Base-by-base conservation (phyloP, 2,888 invertebrate species). In the Antitype chi region DNA sequence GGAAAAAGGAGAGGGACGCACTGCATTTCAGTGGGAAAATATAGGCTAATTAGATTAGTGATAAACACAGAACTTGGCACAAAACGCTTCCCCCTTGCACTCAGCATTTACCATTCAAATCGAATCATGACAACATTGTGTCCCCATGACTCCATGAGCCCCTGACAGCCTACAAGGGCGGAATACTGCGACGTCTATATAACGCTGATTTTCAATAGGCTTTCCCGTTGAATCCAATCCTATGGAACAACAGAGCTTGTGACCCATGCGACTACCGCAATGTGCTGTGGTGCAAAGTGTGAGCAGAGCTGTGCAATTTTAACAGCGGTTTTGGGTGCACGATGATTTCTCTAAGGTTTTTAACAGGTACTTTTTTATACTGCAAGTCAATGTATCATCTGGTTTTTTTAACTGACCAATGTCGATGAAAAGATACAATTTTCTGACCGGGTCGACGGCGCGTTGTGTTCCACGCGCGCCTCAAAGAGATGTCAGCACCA, bases 131-230 rank as follows among this genome's bases (percentile, higher is more conserved):
- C 11, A 13, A 43, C 53, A 85, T 69, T 77, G 78, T 82, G 1
- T 49, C n/a, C 15, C 13, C 47, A 52, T 69, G 49, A 69, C 74
- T 70, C n/a, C 55, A 59, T 7, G 38, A 55, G 53, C 53, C 28
- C 15, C 49, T 13, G 9, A 32, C 20, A 25, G 52, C 11, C 25
- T 59, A 55, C 57, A 63, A 55, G 38, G 59, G 17, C 6, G 49
- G 38, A 59, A 49, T 43, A 55, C n/a, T 47, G 47, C 53, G 9
- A 82, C 13, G 69, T 25, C 67, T 25, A 71, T 71, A 71, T 74
- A 74, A 67, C 59, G 64, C 59, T 72, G 83, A 83, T 84, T 84
- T 84, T 82, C 83, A 82, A 84, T 82, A 52, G 86, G 74, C 72
- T 78, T 70, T 70, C 62, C n/a, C 69, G 71, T 70, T 66, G 74